Base-by-base conservation (phyloP, 2,113 vertebrate species). In the Amazona vittata region DNA sequence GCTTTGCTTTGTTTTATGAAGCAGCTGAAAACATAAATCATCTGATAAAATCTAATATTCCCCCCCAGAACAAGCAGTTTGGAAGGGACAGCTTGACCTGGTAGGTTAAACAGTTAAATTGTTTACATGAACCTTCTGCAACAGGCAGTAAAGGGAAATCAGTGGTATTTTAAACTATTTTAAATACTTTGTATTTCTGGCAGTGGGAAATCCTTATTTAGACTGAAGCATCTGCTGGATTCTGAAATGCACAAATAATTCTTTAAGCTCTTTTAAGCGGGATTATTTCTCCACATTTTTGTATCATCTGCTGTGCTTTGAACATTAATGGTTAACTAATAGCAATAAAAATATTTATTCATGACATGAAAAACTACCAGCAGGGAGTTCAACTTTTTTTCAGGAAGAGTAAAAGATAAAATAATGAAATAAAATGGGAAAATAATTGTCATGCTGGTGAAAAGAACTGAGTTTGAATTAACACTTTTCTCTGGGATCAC, bases 251-350 rank as follows among this genome's bases (percentile, higher is more conserved):
- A 83, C 15, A 67, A 92, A 88, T 90, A 92, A 74, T 83, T 85
- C 53, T 67, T 75, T 91, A 90, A 86, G n/a, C 46, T 90, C 17
- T 67, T 91, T 83, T 73, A 93, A 94, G 53, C 28, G 64, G 90
- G 63, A 92, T 94, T 90, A 93, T 83, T 95, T 20, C 21, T 86
- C 24, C 22, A 82, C 0, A 26, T 67, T 91, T 96, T 90, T 69
- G n/a, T 76, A 74, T 96, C 67, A 77, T 90, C 75, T 81, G 18
- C 5, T 59, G n/a, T 63, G 50, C 18, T 93, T 80, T 74, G 44
- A 86, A 37, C 63, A 74, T 77, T 77, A 91, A 35, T 70, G 39
- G 82, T 85, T 89, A 85, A 96, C 35, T 87, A 80, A 90, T 39
- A 70, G 3, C 1, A 4, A 86, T 69, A 77, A 88, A 84, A 77